These are phyloP conservation scores for Fistularia commersonii DNA, from an alignment of 2,797 vertebrate species.

Conservation along the genomic window DNA sequence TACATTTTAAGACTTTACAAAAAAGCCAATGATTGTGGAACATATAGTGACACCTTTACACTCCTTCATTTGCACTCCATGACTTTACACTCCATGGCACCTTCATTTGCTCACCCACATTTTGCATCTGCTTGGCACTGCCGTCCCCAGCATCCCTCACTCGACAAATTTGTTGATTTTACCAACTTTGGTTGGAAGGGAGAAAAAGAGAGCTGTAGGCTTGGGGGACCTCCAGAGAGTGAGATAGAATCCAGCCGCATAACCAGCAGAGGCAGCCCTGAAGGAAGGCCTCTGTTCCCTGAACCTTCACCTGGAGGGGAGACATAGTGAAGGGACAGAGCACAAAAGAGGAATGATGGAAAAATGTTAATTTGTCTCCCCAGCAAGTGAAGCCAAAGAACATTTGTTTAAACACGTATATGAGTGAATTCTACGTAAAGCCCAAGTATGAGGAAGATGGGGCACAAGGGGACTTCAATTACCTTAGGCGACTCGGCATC, in stretches of 20 bases:
- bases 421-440: neutral
- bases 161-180: constrained; percentile 54
- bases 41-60: too few relatives aligned
- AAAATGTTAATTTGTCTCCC: constrained; percentile 17
- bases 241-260: constrained; percentile 25
- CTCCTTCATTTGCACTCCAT: too few relatives aligned
- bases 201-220: constrained; percentile 47
- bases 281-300: constrained; percentile 44
- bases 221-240: constrained; percentile 28
- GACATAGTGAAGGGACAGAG: constrained; percentile 6
- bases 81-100: too few relatives aligned
- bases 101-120: constrained; percentile 28
- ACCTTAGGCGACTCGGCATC: too few relatives aligned
- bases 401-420: neutral
- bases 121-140: constrained; percentile 32
- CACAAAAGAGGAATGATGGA: constrained; percentile 15
- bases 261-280: constrained; percentile 36
- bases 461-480: too few relatives aligned
- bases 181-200: constrained; percentile 43
- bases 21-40: too few relatives aligned
- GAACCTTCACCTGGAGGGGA: constrained; percentile 21
- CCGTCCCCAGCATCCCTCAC: constrained; percentile 11
- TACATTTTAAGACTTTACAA: too few relatives aligned
- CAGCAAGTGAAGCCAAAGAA: neutral
- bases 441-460: too few relatives aligned